Conservation (phyloP, 2,113 vertebrate genomes). For the Ariopsis seemanni region DNA sequence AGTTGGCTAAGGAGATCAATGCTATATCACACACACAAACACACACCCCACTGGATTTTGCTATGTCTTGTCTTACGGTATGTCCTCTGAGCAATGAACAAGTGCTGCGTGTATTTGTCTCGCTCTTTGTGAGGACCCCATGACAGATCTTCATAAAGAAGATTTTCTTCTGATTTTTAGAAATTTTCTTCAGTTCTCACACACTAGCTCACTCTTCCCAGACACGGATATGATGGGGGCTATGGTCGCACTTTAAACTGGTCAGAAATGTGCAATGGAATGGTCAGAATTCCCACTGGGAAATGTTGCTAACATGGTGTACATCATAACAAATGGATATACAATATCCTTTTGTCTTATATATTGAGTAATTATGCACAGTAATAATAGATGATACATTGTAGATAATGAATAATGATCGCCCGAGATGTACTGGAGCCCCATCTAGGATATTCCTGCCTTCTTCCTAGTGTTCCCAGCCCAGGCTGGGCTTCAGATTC, state of each 20-base stretch:
- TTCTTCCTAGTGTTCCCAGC: not conserved
- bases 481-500: not conserved
- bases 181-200: not conserved
- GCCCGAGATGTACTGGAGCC: not conserved
- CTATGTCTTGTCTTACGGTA: constrained; percentile 26
- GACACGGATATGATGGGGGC: not conserved
- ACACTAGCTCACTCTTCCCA: not conserved
- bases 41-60: constrained; percentile 13
- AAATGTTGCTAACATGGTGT: not conserved
- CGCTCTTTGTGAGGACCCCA: not conserved
- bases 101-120: not conserved
- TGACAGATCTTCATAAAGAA: not conserved
- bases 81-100: constrained; percentile 5
- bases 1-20: constrained; percentile 44
- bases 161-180: not conserved
- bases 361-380: not conserved
- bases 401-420: not conserved
- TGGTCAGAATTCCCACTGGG: not conserved
- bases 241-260: not conserved
- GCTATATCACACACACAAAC: constrained; percentile 35
- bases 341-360: not conserved
- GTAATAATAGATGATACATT: no score
- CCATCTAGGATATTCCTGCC: not conserved
- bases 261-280: not conserved
- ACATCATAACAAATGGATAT: not conserved